Evolutionary conservation across 53 echinoderm and acorn worm genomes (phyloP), one percentile per base, ranked within the genome.

Genomic region (Mesocentrotus franciscanus): DNA sequence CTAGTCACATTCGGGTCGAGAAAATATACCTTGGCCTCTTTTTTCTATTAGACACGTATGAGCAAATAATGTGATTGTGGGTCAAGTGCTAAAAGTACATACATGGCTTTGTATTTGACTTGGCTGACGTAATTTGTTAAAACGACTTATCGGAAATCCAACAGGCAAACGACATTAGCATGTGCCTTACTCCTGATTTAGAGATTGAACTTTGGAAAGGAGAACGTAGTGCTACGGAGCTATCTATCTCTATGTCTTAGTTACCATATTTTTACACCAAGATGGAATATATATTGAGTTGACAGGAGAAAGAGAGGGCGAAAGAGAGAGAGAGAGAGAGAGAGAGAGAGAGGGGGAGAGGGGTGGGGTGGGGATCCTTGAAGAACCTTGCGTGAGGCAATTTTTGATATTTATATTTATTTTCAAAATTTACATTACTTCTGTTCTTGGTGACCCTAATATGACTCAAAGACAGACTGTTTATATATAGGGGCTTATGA

Each of bases 91-190:
- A 4, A 30, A 27, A 76, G 76, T 32, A 76, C 76, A 64, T 4
- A 20, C 20, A 76, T 76, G 76, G 76, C 30, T 76, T 76, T 76
- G 76, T 76, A 76, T 13, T 76, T 76, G 76, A 76, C 30, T 76
- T 33, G 76, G 13, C 32, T 76, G 76, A 76, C 32, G 76, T 76
- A 76, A 76, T 30, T 32, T 13, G 30, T 76, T 76, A 76, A 76
- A 33, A 12, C 15, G 12, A 76, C 76, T 76, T 76, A 76, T 76
- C 6, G 76, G 29, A 76, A 76, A 76, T 76, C 30, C 76, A 76
- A 0, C 30, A 12, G 14, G 76, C 13, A 32, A 76, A 76, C 33
- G 76, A 76, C 76, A 32, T 76, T 30, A 30, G 13, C 76, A 33
- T 15, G 76, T 32, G 13, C 30, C 12, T 32, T 76, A 76, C 29